Base-by-base conservation (phyloP, 2,888 invertebrate genomes). In the Boloria selene region DNA sequence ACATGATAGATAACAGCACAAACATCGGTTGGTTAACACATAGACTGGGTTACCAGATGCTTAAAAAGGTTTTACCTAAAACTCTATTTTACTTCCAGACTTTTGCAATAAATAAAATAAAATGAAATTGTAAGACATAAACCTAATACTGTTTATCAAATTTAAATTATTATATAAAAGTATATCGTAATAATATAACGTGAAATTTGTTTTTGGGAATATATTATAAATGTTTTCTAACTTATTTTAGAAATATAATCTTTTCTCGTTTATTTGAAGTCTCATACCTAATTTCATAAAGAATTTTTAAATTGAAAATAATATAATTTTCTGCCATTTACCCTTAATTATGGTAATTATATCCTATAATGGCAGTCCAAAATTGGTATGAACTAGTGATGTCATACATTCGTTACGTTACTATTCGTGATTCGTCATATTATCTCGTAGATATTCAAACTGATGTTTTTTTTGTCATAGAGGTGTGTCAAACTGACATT, bases 1-100 rank as follows among this genome's bases (percentile, higher is more conserved):
- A 92, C 91, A 91, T 88, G 86, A 89, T 83, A 87, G 84, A 85
- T 86, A 88, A 86, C 87, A 88, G 38, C 14, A 50, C 85, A 87
- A 86, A 89, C 85, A 88, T 84, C 79, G 78, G 75, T 75, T 70
- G 65, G 62, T 65, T 75, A 78, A 81, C 80, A 76, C 71, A 74
- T 50, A 50, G 31, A 16, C 17, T 17, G 59, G 18, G 59, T 50
- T 59, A 49, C 47, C 59, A 59, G 17, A 10, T 50, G 49, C 4
- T 49, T 4, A n/a, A 50, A 59, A 3, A 31, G 3, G 17, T 31
- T 59, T 38, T 50, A 31, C 49, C 49, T 0, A 10, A 3, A 26
- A 7, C 22, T n/a, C 13, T 1, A 14, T 10, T n/a, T 45, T 14
- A n/a, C 1, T 22, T 53, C 13, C 26, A 6, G 6, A 10, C 14